Evolutionary conservation across 2,797 vertebrate species (phyloP), one percentile per base, ranked within the genome.

Genomic region (Rhinatrema bivittatum): DNA sequence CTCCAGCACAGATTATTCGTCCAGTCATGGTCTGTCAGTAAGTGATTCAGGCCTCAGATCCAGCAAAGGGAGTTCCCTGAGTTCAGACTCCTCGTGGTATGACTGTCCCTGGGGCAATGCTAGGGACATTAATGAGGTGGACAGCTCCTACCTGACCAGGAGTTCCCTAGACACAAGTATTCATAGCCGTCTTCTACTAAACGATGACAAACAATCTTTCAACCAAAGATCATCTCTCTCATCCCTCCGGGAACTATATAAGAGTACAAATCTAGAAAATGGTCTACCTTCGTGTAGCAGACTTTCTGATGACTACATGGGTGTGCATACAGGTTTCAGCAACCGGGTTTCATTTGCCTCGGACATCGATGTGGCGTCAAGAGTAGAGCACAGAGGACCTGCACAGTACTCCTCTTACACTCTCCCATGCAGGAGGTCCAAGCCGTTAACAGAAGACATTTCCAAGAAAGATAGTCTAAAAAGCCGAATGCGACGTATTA

Each of bases 41-140:
- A 68, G 82, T 0, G 85, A 82, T 48, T 87, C 84, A 24, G 84
- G 72, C 7, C 84, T 87, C 50, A 81, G 82, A 31, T 93, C 91
- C 23, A 95, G 93, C 71, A 93, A 94, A 61, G 91, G 91, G 14
- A 97, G 92, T 69, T 95, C 91, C 0, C 70, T 94, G 32, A 94
- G 93, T 63, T 97, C 93, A 0, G 92, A 95, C 38, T 88, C 88
- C 4, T 97, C 93, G 3, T 97, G 92, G 93, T 94, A 93, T 21
- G 93, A 97, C 65, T 90, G 86, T n/a, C 91, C 90, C 1, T 95
- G 90, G 91, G 91, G 91, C 33, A 85, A 82, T 4, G 46, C 48
- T 25, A 58, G 81, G 7, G 91, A 93, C 44, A 69, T 82, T 16
- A 81, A 76, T 16, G 91, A 92, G 30, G 48, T 79, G 29, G 90